Percentiles rank a stretch among this genome's conserved stretches.
Conservation (phyloP, 64 coral and sea anemone genomes). For the Dendrophyllia cribrosa region DNA sequence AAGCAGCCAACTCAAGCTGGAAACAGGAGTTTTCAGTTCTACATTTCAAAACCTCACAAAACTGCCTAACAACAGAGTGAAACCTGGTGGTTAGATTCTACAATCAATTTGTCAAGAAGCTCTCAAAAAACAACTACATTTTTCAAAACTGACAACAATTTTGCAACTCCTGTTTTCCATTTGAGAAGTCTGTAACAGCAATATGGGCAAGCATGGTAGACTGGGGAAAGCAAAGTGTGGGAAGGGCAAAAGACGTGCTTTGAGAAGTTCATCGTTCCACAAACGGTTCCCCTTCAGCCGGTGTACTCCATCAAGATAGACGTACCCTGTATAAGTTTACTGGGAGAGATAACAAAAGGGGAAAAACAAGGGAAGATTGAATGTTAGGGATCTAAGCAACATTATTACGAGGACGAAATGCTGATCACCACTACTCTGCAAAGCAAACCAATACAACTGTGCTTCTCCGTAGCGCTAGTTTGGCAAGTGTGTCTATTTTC, state of each 20-base stretch:
- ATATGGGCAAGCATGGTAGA: slow-evolving; percentile 83
- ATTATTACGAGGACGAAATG: not conserved
- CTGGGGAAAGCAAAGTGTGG: slow-evolving; percentile 72
- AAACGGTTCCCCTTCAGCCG: slow-evolving; percentile 94
- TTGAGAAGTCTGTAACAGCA: slow-evolving; percentile 55
- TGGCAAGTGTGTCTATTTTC: no score
- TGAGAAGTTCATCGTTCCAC: slow-evolving; percentile 86
- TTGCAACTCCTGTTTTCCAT: slow-evolving; percentile 6
- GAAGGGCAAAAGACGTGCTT: slow-evolving; percentile 91
- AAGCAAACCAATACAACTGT: slow-evolving; percentile 27
- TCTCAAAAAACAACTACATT: not conserved
- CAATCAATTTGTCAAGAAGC: not conserved
- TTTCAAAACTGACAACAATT: not conserved
- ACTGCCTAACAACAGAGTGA: not conserved
- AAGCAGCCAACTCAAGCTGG: slow-evolving; percentile 63
- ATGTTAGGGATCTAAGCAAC: slow-evolving; percentile 59
- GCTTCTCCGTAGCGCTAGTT: not conserved
- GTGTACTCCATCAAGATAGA: slow-evolving; percentile 94
- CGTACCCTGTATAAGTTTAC: slow-evolving; percentile 93
- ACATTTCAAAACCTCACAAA: not conserved
- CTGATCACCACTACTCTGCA: slow-evolving; percentile 31
- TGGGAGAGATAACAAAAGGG: slow-evolving; percentile 96
- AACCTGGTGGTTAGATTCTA: not conserved
- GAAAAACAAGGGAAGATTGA: slow-evolving; percentile 95
- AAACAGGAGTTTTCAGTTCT: slow-evolving; percentile 36